Conservation (phyloP, 2,888 invertebrate species). For the Tuberolachnus salignus region DNA sequence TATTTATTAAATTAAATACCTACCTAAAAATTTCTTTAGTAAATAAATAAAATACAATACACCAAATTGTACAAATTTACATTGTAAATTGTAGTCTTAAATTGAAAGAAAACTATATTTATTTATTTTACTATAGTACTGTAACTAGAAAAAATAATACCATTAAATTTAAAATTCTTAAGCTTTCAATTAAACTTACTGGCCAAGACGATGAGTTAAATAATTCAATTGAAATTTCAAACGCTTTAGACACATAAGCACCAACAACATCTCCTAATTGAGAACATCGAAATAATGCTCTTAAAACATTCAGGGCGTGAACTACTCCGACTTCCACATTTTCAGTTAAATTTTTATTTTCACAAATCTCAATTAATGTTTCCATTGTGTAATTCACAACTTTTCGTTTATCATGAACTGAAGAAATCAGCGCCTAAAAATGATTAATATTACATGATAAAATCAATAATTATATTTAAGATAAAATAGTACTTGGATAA, state of each 20-base stretch:
- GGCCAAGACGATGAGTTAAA: slow-evolving; percentile 79
- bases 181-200: slow-evolving; percentile 65
- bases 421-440: slow-evolving; percentile 75
- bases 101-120: too few species aligned
- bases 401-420: slow-evolving; percentile 68
- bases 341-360: slow-evolving; percentile 61
- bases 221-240: slow-evolving; percentile 75
- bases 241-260: slow-evolving; percentile 68
- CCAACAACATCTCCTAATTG: slow-evolving; percentile 75
- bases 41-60: background rate
- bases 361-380: slow-evolving; percentile 62
- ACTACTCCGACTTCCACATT: slow-evolving; percentile 66
- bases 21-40: background rate
- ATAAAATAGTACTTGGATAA: slow-evolving; percentile 72
- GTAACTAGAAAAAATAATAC: background rate
- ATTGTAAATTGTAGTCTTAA: background rate
- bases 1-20: background rate
- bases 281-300: slow-evolving; percentile 79
- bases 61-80: too few species aligned
- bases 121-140: too few species aligned
- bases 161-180: background rate
- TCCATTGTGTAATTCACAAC: slow-evolving; percentile 65
- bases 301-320: slow-evolving; percentile 85
- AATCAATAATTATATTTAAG: background rate
- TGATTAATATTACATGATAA: background rate